Conservation (phyloP, 2,797 vertebrate species). For the Tamandua tetradactyla region DNA sequence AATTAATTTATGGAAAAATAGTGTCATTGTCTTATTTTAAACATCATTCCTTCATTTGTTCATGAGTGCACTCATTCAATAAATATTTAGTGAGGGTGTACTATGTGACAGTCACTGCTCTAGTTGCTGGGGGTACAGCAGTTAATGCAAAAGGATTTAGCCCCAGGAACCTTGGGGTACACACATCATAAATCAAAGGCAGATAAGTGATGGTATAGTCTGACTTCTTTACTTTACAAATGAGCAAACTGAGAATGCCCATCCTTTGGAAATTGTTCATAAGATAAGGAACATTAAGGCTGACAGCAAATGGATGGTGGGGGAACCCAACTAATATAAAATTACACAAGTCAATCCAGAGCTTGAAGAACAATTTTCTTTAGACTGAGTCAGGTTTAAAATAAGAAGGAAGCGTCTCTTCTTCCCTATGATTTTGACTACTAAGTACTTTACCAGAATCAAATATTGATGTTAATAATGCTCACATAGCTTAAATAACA, state of each 20-base stretch:
- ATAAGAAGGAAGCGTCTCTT: slow-evolving; percentile 16
- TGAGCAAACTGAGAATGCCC: background rate
- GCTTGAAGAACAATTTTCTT: background rate
- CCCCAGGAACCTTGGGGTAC: background rate
- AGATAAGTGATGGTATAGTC: background rate
- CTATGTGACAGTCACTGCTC: background rate
- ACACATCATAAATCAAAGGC: background rate
- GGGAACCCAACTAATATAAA: background rate
- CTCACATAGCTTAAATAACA: background rate
- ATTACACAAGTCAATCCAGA: background rate
- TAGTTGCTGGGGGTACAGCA: background rate
- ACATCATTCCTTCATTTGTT: background rate
- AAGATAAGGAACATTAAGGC: background rate
- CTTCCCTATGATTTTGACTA: background rate
- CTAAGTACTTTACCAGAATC: background rate
- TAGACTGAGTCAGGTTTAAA: slow-evolving; percentile 21
- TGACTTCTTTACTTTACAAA: slow-evolving; percentile 1
- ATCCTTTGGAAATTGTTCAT: background rate
- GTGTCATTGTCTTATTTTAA: slow-evolving; percentile 12
- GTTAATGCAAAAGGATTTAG: background rate
- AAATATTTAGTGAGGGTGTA: background rate
- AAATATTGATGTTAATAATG: background rate
- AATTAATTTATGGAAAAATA: slow-evolving; percentile 48
- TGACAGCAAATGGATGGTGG: background rate
- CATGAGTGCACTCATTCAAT: background rate